Conservation (phyloP, 2,113 vertebrate species). For the Dissostichus mawsoni region DNA sequence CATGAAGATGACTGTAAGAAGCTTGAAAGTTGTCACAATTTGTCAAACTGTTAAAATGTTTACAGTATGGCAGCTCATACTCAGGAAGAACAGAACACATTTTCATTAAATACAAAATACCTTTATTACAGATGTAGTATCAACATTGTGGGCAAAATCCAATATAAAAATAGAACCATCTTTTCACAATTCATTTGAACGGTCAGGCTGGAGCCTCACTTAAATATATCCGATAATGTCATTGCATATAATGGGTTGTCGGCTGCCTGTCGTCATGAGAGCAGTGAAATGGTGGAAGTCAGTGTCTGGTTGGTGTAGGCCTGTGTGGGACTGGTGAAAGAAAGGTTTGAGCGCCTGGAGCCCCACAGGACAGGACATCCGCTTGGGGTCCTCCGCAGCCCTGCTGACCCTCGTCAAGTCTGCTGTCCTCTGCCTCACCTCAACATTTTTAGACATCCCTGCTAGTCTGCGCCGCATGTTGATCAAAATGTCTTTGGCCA, state of each 20-base stretch:
- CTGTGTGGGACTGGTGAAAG: conserved; percentile 92
- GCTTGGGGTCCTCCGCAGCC: conserved; percentile 82
- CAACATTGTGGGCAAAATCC: conserved; percentile 26
- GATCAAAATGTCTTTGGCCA: conserved; percentile 92
- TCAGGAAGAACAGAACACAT: conserved; percentile 12
- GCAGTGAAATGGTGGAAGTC: conserved; percentile 91
- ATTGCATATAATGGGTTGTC: conserved; percentile 96
- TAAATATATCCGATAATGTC: conserved; percentile 95
- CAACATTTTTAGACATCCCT: conserved; percentile 84
- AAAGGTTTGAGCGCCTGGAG: conserved; percentile 86
- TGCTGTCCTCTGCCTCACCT: conserved; percentile 65
- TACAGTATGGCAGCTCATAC: conserved; percentile 6
- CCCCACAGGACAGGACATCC: conserved; percentile 92
- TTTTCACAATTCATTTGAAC: neutral
- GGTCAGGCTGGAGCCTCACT: conserved; percentile 38
- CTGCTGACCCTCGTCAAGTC: conserved; percentile 52
- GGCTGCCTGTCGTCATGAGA: conserved; percentile 94
- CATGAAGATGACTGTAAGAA: neutral
- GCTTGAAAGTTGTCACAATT: neutral
- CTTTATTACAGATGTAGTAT: conserved; percentile 53
- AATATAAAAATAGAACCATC: conserved; percentile 36
- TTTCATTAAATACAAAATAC: conserved; percentile 43
- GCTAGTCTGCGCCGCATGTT: conserved; percentile 91
- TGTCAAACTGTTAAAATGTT: neutral
- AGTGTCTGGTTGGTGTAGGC: conserved; percentile 86